Evolutionary conservation across 2,888 invertebrate genomes (phyloP).

Genomic region (Acholoe squamosa): DNA sequence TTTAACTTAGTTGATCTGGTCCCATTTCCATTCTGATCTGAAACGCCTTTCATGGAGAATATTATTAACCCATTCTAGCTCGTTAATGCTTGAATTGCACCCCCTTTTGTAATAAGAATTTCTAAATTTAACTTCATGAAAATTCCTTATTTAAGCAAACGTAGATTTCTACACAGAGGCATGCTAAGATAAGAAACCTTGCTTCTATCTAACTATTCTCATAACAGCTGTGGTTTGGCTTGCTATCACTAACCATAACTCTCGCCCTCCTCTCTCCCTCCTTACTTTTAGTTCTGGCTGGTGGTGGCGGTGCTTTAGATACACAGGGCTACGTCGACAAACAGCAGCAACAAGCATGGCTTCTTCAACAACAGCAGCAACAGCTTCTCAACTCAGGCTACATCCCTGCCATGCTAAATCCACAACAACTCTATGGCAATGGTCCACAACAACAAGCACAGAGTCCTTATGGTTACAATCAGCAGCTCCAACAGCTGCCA

Average conservation of each 20-base stretch:
- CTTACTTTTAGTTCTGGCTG: slow-evolving; percentile 45
- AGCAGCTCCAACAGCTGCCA: slow-evolving; percentile 30
- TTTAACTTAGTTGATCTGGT: no score
- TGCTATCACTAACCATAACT: slow-evolving; percentile 33
- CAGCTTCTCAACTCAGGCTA: slow-evolving; percentile 49
- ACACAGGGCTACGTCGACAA: slow-evolving; percentile 16
- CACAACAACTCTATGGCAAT: background rate
- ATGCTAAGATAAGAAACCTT: background rate
- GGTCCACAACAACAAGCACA: background rate
- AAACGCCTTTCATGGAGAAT: no score
- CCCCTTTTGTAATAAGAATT: no score
- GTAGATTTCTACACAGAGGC: no score
- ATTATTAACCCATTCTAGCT: no score
- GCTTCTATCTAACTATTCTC: background rate
- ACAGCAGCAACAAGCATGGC: slow-evolving; percentile 41
- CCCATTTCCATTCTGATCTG: no score
- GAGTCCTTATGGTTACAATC: slow-evolving; percentile 24
- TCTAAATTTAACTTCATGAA: no score
- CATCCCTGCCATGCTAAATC: slow-evolving; percentile 26
- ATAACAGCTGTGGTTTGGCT: slow-evolving; percentile 28
- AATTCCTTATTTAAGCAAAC: no score
- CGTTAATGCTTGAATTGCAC: no score
- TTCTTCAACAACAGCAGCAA: slow-evolving; percentile 45
- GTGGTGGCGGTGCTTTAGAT: slow-evolving; percentile 51
- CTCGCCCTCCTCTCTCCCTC: background rate